Percentiles rank a stretch among this genome's conserved stretches.
Conservation (phyloP, 2,797 vertebrate genomes). For the Paguma larvata region DNA sequence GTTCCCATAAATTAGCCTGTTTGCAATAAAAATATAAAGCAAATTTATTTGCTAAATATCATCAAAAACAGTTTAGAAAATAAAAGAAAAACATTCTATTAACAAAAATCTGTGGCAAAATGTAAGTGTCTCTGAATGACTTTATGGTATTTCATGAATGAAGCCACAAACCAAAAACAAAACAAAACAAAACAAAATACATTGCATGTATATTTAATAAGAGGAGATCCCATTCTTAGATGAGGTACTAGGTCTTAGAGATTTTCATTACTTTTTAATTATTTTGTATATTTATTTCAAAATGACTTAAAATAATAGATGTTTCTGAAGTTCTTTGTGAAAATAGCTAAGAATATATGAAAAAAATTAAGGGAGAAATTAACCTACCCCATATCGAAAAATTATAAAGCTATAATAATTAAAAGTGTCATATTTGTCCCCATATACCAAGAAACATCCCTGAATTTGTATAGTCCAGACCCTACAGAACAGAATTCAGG, state of each 20-base stretch:
- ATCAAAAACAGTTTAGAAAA: neutral
- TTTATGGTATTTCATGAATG: neutral
- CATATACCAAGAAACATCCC: neutral
- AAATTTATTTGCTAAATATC: neutral
- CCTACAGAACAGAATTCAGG: neutral
- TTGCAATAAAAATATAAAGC: neutral
- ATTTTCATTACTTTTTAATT: neutral
- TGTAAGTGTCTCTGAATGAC: neutral
- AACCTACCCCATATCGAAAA: neutral
- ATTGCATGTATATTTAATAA: neutral
- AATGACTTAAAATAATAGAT: neutral
- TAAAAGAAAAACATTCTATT: neutral
- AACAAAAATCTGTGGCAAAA: neutral
- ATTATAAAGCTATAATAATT: neutral
- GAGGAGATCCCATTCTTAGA: neutral
- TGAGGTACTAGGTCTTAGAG: neutral
- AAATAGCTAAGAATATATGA: neutral
- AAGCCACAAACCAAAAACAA: neutral
- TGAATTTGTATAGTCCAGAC: neutral
- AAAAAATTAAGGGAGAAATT: neutral
- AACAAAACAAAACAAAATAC: neutral
- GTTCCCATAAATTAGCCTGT: neutral
- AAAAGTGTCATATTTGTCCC: neutral
- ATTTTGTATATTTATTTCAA: neutral
- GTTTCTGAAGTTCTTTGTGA: neutral